Percentiles rank a stretch among this genome's conserved stretches.
phyloP scores from a whole-genome alignment of 2,888 invertebrate species.

The Julus scanicus region DNA sequence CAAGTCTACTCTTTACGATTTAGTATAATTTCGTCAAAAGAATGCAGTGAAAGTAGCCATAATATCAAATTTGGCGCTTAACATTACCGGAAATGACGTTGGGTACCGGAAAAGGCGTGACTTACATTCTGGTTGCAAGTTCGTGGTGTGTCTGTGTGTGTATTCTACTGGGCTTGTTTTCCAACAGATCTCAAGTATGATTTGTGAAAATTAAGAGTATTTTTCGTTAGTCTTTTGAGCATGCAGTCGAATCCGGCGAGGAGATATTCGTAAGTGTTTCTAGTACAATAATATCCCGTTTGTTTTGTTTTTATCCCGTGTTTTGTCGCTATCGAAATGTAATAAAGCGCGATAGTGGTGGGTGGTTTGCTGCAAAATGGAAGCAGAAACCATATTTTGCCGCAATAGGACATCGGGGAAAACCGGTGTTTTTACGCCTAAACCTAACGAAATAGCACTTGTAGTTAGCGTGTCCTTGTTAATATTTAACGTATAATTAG shows the following conservation, averaged over 20 bases:
- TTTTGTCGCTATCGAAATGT: neutral
- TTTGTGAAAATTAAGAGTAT: neutral
- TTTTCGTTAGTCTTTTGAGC: neutral
- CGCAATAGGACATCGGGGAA: neutral
- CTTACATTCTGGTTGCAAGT: constrained; percentile 14
- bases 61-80: neutral
- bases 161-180: neutral
- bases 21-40: too few species aligned
- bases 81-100: neutral
- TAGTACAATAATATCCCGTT: neutral
- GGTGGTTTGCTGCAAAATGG: constrained; percentile 29
- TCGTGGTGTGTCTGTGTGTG: neutral
- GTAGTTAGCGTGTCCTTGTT: neutral
- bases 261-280: constrained; percentile 18
- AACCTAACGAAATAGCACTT: neutral
- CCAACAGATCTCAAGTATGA: neutral
- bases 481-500: neutral
- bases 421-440: neutral
- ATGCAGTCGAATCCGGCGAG: neutral
- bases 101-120: neutral
- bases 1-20: too few species aligned
- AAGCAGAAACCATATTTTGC: constrained; percentile 1
- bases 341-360: neutral
- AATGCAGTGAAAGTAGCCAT: neutral
- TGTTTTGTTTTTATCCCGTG: neutral